Base-by-base conservation (phyloP, 1,140 invertebrate genomes). In the Drosophila kurseongensis region DNA sequence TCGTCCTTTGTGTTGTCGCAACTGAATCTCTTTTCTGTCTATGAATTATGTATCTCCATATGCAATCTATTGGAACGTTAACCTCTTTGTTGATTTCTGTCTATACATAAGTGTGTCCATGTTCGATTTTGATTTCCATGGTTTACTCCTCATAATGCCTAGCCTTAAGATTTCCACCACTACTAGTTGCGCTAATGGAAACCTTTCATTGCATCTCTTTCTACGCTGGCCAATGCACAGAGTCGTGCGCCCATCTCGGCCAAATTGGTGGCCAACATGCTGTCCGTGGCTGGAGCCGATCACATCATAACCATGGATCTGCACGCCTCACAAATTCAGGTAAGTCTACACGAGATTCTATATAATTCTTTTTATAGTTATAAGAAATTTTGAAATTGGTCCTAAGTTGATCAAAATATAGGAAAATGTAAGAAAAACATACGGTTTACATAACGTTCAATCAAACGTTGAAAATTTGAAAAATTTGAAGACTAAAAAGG, bases 301-400 rank as follows among this genome's bases (percentile, higher is more conserved):
- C 99, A 99, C 86, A 99, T 99, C 65, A 99, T 99, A 81, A 99
- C 99, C 13, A 99, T 99, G 97, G 99, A 99, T 93, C 94, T 99
- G 32, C 99, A 99, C 93, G 98, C 99, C 23, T 99, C 98, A 72
- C 99, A 99, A 94, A 99, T 99, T 91, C 99, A 99, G 94, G 92
- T 92, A 65, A 85, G 78, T 75, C 1, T 4, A 10, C 1, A 0
- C 0, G 8, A 18, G 42, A 10, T 18, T 16, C 0, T 32, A 44
- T 6, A 1, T 16, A 9, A 16, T n/a, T n/a, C 0, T n/a, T 40
- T n/a, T 40, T n/a, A 18, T 18, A 18, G 18, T 18, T 18, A 18
- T 18, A 18, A 18, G 18, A 18, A 18, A 18, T 18, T 18, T 2
- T 2, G 18, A 18, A 18, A 18, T 18, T 18, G 18, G 18, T 1